Evolutionary conservation across 2,797 vertebrate genomes (phyloP).

Genomic region (Tinamus major): DNA sequence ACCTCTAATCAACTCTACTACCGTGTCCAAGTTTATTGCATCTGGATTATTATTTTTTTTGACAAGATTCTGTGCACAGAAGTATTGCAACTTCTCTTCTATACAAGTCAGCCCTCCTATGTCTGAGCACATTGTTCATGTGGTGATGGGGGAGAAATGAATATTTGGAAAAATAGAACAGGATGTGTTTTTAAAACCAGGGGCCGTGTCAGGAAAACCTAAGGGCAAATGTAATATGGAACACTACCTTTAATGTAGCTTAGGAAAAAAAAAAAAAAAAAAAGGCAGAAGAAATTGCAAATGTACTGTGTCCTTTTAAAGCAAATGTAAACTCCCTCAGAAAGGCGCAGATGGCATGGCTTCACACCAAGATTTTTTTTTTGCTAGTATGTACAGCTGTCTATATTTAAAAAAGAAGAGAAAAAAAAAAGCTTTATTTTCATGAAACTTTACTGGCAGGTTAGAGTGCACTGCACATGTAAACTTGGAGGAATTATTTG

Average conservation of each 20-base stretch:
- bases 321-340: background rate
- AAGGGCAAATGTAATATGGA: background rate
- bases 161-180: background rate
- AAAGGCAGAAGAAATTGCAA: background rate
- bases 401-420: background rate
- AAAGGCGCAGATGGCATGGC: slow-evolving; percentile 35
- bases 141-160: background rate
- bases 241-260: background rate
- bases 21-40: background rate
- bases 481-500: background rate
- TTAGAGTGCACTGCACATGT: background rate
- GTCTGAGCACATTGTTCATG: rapidly evolving
- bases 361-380: background rate
- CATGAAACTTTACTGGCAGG: background rate
- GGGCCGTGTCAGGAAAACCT: background rate
- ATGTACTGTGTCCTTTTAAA: background rate
- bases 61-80: background rate
- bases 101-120: background rate
- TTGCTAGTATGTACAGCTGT: background rate
- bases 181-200: background rate
- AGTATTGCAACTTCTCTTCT: background rate
- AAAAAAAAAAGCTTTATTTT: background rate
- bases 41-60: background rate
- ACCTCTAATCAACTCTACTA: background rate
- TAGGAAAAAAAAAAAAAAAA: background rate